Evolutionary conservation across 1,140 invertebrate species (phyloP).

Genomic region (Drosophila nigrodunni): DNA sequence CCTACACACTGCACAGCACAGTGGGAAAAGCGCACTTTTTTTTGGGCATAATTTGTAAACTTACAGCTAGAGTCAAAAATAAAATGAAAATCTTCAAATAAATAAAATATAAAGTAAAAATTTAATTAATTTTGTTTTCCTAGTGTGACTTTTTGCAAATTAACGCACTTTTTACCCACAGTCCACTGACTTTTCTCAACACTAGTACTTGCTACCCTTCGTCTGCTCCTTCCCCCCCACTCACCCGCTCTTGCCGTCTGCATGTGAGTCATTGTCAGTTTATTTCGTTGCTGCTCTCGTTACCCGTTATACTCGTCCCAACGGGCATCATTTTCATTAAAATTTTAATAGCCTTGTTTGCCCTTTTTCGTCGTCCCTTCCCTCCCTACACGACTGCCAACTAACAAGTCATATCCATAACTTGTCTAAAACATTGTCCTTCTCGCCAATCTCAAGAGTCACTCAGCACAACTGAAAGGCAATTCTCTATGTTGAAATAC

Average conservation of each 20-base stretch:
- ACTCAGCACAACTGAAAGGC: conserved; percentile 10
- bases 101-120: too few species aligned
- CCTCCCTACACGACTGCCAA: background rate
- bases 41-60: too few species aligned
- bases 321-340: conserved; percentile 77
- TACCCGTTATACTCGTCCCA: conserved; percentile 58
- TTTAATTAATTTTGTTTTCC: too few species aligned
- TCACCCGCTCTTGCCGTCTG: background rate
- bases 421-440: conserved; percentile 35
- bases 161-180: too few species aligned
- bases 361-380: conserved; percentile 3
- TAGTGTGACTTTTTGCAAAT: too few species aligned
- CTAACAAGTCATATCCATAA: conserved; percentile 70
- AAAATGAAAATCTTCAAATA: too few species aligned
- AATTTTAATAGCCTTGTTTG: conserved; percentile 74
- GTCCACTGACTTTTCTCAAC: too few species aligned
- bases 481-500: background rate
- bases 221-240: background rate
- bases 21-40: too few species aligned
- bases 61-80: too few species aligned
- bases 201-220: background rate
- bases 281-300: conserved; percentile 41
- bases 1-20: too few species aligned
- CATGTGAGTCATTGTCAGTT: conserved; percentile 65
- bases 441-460: conserved; percentile 14